Conservation (phyloP, 2,113 vertebrate genomes). For the Xyrauchen texanus region DNA sequence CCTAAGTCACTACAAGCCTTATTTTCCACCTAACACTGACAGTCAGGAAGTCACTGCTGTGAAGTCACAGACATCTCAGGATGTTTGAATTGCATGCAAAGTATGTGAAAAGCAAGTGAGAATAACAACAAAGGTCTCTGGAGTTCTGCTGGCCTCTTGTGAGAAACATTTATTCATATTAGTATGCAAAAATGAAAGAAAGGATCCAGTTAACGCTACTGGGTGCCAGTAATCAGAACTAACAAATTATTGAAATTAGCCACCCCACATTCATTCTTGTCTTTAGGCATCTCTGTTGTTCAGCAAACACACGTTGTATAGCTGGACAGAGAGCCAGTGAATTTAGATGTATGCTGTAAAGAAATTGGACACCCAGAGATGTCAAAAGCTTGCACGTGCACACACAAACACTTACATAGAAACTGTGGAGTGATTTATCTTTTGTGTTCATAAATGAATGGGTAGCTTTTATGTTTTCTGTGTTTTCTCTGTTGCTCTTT, state of each 20-base stretch:
- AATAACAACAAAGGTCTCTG: slow-evolving; percentile 38
- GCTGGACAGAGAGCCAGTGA: slow-evolving; percentile 8
- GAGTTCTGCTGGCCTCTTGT: slow-evolving; percentile 26
- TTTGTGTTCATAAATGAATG: slow-evolving; percentile 42
- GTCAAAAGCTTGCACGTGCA: slow-evolving; percentile 5
- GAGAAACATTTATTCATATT: slow-evolving; percentile 45
- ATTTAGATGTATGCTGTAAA: slow-evolving; percentile 37
- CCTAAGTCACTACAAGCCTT: no score
- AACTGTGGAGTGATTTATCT: slow-evolving; percentile 22
- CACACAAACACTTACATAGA: slow-evolving; percentile 12
- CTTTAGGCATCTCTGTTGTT: slow-evolving; percentile 34
- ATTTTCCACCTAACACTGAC: no score
- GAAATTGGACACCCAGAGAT: slow-evolving; percentile 18
- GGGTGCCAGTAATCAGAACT: slow-evolving; percentile 50
- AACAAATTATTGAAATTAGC: slow-evolving; percentile 37
- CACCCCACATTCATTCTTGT: slow-evolving; percentile 11
- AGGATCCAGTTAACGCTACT: slow-evolving; percentile 50
- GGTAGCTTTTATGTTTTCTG: slow-evolving; percentile 38
- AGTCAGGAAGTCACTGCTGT: background rate
- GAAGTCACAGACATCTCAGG: background rate
- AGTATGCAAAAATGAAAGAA: slow-evolving; percentile 19
- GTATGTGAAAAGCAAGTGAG: slow-evolving; percentile 21
- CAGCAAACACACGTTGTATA: slow-evolving; percentile 11
- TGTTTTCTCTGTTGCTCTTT: no score
- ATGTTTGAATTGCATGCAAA: slow-evolving; percentile 36